Conservation (phyloP, 2,888 invertebrate genomes). For the Tenodera sinensis region DNA sequence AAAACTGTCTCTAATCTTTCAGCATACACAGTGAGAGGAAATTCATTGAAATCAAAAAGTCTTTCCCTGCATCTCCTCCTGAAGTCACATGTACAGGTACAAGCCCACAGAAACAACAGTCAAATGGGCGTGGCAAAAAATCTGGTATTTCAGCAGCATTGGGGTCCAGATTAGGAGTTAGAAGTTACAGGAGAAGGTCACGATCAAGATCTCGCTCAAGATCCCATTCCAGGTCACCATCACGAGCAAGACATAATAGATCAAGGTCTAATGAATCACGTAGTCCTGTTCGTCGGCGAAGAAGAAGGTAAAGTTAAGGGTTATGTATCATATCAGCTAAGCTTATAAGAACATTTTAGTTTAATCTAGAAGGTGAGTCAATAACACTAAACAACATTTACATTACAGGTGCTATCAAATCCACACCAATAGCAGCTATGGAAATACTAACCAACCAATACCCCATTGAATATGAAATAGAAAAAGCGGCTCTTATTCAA, state of each 20-base stretch:
- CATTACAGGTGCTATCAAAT: too few relatives aligned
- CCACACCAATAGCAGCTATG: too few relatives aligned
- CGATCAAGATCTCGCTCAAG: conserved; percentile 37
- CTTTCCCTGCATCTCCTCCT: conserved; percentile 19
- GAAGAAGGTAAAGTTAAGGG: conserved; percentile 34
- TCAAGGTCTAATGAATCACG: conserved; percentile 27
- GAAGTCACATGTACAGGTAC: neutral
- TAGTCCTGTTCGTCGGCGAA: conserved; percentile 15
- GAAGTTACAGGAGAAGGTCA: conserved; percentile 50
- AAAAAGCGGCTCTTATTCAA: too few relatives aligned
- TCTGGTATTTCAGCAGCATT: conserved; percentile 55
- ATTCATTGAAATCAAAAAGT: conserved; percentile 32
- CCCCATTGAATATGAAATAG: too few relatives aligned
- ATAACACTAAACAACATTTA: too few relatives aligned
- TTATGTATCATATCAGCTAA: neutral
- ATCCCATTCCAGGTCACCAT: conserved; percentile 41
- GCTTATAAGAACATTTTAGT: too few relatives aligned
- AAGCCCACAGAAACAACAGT: conserved; percentile 37
- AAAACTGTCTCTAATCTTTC: neutral
- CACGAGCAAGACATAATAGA: conserved; percentile 30
- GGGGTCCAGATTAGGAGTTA: conserved; percentile 54
- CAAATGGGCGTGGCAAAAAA: conserved; percentile 38
- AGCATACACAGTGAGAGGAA: conserved; percentile 31
- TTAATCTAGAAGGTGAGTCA: too few relatives aligned
- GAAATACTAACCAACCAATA: too few relatives aligned